Evolutionary conservation across 2,113 vertebrate genomes (phyloP).

Genomic region (Tetrao urogallus): DNA sequence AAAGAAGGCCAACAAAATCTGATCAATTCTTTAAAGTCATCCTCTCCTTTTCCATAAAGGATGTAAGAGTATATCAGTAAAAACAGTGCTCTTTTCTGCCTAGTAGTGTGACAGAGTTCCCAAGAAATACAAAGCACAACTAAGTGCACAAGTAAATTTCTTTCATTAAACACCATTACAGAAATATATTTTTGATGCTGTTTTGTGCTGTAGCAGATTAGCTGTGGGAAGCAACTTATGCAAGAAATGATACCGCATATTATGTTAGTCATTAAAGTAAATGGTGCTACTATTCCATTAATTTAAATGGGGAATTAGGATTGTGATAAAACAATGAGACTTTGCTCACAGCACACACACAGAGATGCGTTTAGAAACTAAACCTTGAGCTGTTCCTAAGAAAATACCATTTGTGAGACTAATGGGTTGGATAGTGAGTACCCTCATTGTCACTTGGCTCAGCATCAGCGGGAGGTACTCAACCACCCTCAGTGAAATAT

Average conservation of each 20-base stretch:
- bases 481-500: not conserved
- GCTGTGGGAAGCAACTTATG: conserved; percentile 2
- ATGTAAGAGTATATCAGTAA: not conserved
- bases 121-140: not conserved
- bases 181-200: not conserved
- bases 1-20: not conserved
- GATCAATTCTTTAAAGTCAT: not conserved
- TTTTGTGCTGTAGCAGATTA: not conserved
- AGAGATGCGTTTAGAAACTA: not conserved
- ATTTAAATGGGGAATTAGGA: conserved; percentile 42
- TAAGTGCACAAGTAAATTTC: not conserved
- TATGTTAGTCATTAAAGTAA: conserved; percentile 44
- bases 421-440: not conserved
- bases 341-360: not conserved
- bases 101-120: not conserved
- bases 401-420: not conserved
- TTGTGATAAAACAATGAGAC: not conserved
- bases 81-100: not conserved
- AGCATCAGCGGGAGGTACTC: not conserved
- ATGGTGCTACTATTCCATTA: conserved; percentile 20
- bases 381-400: not conserved
- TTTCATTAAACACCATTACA: conserved; percentile 20
- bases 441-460: not conserved
- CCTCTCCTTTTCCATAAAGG: not conserved
- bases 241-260: conserved; percentile 18